A percentile compares a stretch with the other conserved stretches of the same genome.
These are phyloP conservation scores for Nemurella pictetii DNA, from an alignment of 2,888 invertebrate genomes.

Conservation along the genomic window DNA sequence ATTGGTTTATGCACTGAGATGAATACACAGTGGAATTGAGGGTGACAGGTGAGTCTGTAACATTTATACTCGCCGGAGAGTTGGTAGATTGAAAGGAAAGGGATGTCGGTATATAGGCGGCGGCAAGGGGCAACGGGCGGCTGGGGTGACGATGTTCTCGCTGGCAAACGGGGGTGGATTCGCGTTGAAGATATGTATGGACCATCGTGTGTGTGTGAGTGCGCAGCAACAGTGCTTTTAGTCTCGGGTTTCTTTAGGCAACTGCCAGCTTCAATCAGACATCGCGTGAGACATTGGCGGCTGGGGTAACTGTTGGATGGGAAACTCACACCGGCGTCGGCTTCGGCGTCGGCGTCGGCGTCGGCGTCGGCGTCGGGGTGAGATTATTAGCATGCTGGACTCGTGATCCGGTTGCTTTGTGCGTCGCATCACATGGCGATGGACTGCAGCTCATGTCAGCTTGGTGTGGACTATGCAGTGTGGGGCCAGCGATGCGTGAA, in stretches of 20 bases:
- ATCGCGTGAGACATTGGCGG: neutral
- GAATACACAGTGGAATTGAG: slow-evolving; percentile 26
- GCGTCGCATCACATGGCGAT: neutral
- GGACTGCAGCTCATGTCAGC: neutral
- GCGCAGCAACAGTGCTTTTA: slow-evolving; percentile 18
- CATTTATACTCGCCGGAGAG: neutral
- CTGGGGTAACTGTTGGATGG: neutral
- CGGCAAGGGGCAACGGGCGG: neutral
- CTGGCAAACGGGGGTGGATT: neutral
- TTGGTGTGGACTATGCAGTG: neutral
- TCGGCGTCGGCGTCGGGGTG: too few species aligned
- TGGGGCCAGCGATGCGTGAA: neutral
- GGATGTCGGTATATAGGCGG: neutral
- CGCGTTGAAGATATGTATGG: slow-evolving; percentile 5
- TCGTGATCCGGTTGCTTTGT: neutral
- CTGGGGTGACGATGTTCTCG: too few species aligned
- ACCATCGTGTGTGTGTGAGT: neutral
- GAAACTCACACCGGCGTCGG: neutral
- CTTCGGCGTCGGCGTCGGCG: too few species aligned
- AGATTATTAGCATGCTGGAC: slow-evolving; percentile 9
- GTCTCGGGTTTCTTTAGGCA: neutral
- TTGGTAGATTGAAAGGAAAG: neutral
- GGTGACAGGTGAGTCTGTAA: slow-evolving; percentile 24
- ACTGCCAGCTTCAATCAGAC: neutral
- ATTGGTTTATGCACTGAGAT: slow-evolving; percentile 24